Conservation (phyloP, 1,140 invertebrate species). For the Proctacanthus coquilletti region DNA sequence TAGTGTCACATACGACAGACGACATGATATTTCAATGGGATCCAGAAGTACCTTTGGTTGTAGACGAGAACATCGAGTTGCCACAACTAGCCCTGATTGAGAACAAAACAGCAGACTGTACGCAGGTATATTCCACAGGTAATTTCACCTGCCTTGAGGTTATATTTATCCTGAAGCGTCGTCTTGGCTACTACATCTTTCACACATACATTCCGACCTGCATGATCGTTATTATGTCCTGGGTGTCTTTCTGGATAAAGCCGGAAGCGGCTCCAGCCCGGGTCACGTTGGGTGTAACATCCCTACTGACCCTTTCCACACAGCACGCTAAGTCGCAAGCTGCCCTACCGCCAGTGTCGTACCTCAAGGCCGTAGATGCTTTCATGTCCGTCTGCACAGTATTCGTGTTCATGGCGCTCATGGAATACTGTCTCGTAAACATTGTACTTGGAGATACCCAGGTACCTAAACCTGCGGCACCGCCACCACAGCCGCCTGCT, state of each 20-base stretch:
- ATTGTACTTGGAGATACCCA: constrained; percentile 48
- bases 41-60: constrained; percentile 70
- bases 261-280: constrained; percentile 74
- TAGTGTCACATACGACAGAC: constrained; percentile 80
- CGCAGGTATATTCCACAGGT: constrained; percentile 52
- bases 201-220: constrained; percentile 80
- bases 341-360: constrained; percentile 74
- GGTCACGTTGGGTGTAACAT: constrained; percentile 81
- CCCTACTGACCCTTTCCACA: constrained; percentile 74
- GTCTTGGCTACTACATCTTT: constrained; percentile 74
- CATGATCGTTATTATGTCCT: constrained; percentile 80
- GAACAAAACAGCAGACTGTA: constrained; percentile 75
- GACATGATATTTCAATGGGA: constrained; percentile 86
- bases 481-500: constrained; percentile 22
- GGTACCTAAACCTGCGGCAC: constrained; percentile 26
- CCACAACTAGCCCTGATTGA: constrained; percentile 70
- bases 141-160: constrained; percentile 82
- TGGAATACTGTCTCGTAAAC: constrained; percentile 87
- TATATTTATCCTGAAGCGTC: constrained; percentile 67
- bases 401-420: constrained; percentile 84
- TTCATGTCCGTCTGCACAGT: constrained; percentile 86
- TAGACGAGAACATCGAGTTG: constrained; percentile 77
- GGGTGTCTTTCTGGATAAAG: constrained; percentile 90
- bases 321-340: constrained; percentile 85
- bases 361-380: constrained; percentile 76